Conservation (phyloP, 1,140 invertebrate species). For the Drosophila miranda region DNA sequence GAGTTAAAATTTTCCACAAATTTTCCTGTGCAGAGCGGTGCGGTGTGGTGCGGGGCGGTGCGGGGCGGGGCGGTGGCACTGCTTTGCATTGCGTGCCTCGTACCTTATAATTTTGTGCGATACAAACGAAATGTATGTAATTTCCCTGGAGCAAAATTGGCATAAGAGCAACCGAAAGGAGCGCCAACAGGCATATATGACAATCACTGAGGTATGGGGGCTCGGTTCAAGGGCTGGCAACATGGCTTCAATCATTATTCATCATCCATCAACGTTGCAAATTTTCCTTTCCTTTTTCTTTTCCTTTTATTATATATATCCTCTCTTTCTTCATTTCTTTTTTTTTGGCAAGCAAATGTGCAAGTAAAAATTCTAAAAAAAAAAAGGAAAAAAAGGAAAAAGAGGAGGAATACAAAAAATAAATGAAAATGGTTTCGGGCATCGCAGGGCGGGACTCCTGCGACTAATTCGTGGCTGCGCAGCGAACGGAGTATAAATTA, state of each 20-base stretch:
- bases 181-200: constrained; percentile 75
- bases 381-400: constrained; percentile 8
- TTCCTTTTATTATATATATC: constrained; percentile 48
- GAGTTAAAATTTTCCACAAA: constrained; percentile 33
- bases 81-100: constrained; percentile 41
- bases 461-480: constrained; percentile 70
- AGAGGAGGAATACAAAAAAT: constrained; percentile 37
- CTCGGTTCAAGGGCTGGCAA: constrained; percentile 43
- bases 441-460: constrained; percentile 27
- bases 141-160: constrained; percentile 78
- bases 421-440: constrained; percentile 72
- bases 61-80: constrained; percentile 18
- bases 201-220: constrained; percentile 42
- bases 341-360: constrained; percentile 72
- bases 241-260: constrained; percentile 80
- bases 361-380: constrained; percentile 54
- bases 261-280: constrained; percentile 79
- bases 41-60: constrained; percentile 5
- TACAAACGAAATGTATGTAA: constrained; percentile 78
- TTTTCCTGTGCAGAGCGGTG: constrained; percentile 4
- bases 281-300: constrained; percentile 45
- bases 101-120: constrained; percentile 67
- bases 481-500: constrained; percentile 76
- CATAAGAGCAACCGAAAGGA: constrained; percentile 75
- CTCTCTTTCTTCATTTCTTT: constrained; percentile 1